Base-by-base conservation (phyloP, 2,888 invertebrate species). In the Ennomos erosarius region DNA sequence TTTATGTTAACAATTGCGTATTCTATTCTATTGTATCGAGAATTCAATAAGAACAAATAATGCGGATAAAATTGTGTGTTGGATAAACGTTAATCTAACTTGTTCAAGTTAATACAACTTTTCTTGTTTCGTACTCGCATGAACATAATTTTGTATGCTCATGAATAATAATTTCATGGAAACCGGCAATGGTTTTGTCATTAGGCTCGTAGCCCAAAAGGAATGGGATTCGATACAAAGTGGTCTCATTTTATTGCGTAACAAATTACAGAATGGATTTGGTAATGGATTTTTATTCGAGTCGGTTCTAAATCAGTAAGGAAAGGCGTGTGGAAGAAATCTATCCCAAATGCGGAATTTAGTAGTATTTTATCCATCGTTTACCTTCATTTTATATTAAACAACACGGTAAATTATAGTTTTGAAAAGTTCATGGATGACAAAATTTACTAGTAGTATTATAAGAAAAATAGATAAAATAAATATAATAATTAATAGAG, bases 21-120 rank as follows among this genome's bases (percentile, higher is more conserved):
- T 44, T 46, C 38, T 11, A 49, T 44, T 44, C 38, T 11, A 49
- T 44, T 44, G 39, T 53, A 52, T 52, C 43, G 34, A 12, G 59
- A 63, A 48, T 51, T 57, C 57, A 57, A 62, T 62, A 55, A 40
- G 55, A 37, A 56, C 44, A 57, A 63, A 58, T 48, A 58, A 34
- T 42, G n/a, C 26, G 56, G 45, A 54, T 59, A 56, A 52, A 58
- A 48, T 42, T 42, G 42, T 39, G 56, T 63, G 63, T 77, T 76
- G 80, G 76, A 76, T 80, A 80, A 82, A 74, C 76, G 79, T 75
- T 82, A 85, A 87, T 87, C 82, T 78, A 85, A 86, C 84, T 86
- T 87, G 76, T 79, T 78, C 76, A 82, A 84, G 73, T 83, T 85
- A 86, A 82, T 86, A 86, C 76, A 87, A 87, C 83, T 87, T 86